Conservation (phyloP, 2,113 vertebrate genomes). For the Corythornis vintsioides region DNA sequence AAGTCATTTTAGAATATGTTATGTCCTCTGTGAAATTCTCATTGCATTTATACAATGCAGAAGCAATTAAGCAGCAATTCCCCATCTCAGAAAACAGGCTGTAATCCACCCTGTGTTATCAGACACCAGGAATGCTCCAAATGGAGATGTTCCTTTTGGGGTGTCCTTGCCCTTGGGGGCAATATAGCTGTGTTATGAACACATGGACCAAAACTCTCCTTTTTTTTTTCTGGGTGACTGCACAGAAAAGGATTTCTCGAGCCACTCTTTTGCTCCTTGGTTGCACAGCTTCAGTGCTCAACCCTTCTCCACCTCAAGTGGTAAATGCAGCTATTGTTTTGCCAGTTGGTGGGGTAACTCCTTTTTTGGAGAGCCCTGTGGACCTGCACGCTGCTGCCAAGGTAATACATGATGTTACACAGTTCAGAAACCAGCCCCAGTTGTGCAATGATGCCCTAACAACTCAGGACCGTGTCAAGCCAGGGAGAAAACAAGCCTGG, state of each 20-base stretch:
- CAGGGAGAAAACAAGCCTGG: slow-evolving; percentile 34
- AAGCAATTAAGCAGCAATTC: slow-evolving; percentile 28
- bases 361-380: background rate
- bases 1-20: background rate
- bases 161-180: background rate
- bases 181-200: background rate
- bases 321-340: slow-evolving; percentile 3
- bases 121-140: slow-evolving; percentile 1
- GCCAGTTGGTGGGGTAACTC: background rate
- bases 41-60: background rate
- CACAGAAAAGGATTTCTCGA: background rate
- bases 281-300: background rate
- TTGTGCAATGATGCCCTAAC: slow-evolving; percentile 21
- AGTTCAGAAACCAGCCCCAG: background rate
- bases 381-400: background rate
- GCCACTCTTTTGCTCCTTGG: background rate
- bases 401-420: background rate
- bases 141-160: background rate
- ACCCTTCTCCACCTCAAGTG: background rate
- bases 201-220: accelerated
- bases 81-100: background rate
- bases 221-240: background rate
- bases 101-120: background rate
- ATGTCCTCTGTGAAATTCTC: background rate
- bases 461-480: background rate